Conservation (phyloP, 1,140 invertebrate genomes). For the Epicauta chinensis region DNA sequence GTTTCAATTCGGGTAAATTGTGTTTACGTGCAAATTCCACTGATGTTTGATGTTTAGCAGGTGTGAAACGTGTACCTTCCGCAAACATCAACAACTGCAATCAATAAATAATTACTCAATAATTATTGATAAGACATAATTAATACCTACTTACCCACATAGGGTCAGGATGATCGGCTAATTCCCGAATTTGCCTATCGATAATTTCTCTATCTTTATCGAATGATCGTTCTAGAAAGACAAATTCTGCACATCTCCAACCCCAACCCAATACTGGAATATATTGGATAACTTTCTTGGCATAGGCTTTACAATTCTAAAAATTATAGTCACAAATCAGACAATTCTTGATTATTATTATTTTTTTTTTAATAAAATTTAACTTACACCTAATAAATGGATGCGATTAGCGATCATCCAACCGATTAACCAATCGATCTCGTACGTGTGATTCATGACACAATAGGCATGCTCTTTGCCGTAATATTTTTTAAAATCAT, state of each 20-base stretch:
- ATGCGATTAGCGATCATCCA: conserved; percentile 80
- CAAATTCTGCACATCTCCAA: conserved; percentile 89
- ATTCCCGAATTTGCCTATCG: conserved; percentile 67
- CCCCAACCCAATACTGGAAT: conserved; percentile 93
- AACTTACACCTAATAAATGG: conserved; percentile 68
- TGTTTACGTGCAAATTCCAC: conserved; percentile 82
- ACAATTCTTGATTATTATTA: conserved; percentile 1
- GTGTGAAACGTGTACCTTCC: conserved; percentile 90
- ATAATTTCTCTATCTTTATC: conserved; percentile 84
- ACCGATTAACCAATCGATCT: conserved; percentile 90
- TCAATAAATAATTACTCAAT: conserved; percentile 4
- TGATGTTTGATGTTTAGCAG: conserved; percentile 79
- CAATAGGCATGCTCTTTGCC: conserved; percentile 85
- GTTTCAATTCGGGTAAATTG: conserved; percentile 76
- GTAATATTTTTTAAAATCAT: conserved; percentile 71
- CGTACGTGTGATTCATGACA: conserved; percentile 93
- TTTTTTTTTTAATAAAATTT: neutral
- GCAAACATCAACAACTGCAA: conserved; percentile 82
- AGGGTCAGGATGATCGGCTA: conserved; percentile 81
- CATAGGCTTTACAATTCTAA: conserved; percentile 92
- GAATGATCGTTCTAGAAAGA: conserved; percentile 88
- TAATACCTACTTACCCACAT: conserved; percentile 65
- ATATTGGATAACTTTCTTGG: conserved; percentile 86
- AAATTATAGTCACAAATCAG: conserved; percentile 27
- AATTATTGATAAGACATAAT: neutral